Base-by-base conservation (phyloP, 2,797 vertebrate genomes). In the Balearica regulorum region DNA sequence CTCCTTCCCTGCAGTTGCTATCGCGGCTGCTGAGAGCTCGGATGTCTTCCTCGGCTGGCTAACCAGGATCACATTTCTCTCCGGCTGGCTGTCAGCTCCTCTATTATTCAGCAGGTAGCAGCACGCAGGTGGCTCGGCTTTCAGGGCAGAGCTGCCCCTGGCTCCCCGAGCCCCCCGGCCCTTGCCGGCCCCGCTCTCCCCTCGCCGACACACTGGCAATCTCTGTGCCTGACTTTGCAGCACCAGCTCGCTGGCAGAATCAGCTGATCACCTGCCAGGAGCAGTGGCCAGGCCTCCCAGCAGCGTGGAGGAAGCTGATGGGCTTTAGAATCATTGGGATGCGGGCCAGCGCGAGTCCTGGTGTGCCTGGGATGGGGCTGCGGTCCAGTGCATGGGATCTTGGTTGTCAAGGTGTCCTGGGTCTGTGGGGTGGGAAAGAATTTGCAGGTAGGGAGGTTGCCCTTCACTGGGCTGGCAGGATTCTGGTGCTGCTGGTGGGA, bases 21-120 rank as follows among this genome's bases (percentile, higher is more conserved):
- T 55, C 6, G 81, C 75, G 66, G 94, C 79, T 92, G 71, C 87
- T 19, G 76, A 69, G 8, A 86, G 95, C 94, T 97, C 94, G 5
- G 88, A 73, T 96, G 84, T 93, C 96, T 92, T 62, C 76, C 68
- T 54, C 3, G 15, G 90, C 91, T 18, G 89, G 60, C 90, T 92
- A 72, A 7, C 54, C 75, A 20, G 84, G 90, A 94, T 97, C 93
- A 37, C 84, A 64, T 97, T 97, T 97, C 95, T 83, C 87, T 88
- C 70, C 43, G 4, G 58, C 95, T 73, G 94, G 43, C 91, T 86
- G 86, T 35, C 81, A 70, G 92, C 85, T 96, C 91, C 78, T 97
- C 81, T 96, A 96, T 97, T 94, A 96, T 97, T 97, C 93, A 96
- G 94, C 94, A 97, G 94, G 95, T 95, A 96, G 94, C 92, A 90